phyloP scores from a whole-genome alignment of 2,797 vertebrate species.

The Apodemus agrarius region DNA sequence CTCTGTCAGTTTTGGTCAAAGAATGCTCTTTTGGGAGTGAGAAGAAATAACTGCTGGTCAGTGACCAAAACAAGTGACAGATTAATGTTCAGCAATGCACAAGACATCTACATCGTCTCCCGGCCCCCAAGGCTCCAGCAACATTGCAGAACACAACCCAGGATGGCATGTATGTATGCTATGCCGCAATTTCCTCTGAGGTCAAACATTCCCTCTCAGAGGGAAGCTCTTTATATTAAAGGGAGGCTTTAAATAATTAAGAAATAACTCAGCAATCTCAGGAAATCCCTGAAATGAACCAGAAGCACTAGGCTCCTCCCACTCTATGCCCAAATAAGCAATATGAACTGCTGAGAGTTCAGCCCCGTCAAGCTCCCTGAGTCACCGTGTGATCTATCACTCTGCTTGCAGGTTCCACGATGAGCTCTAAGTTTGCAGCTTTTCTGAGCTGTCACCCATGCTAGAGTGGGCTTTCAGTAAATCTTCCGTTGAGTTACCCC shows the following conservation, averaged over 20 bases:
- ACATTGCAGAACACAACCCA: neutral
- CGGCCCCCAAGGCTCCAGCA: neutral
- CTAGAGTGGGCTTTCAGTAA: neutral
- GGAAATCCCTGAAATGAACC: neutral
- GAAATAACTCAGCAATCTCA: neutral
- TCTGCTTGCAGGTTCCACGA: neutral
- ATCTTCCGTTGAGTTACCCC: neutral
- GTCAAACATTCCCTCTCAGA: neutral
- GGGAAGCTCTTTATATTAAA: too few relatives aligned
- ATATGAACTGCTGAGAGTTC: neutral
- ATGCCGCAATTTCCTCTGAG: neutral
- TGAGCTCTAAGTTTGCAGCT: neutral
- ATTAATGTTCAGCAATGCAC: neutral
- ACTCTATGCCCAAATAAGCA: neutral
- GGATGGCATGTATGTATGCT: neutral
- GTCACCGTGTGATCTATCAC: neutral
- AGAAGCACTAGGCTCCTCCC: neutral
- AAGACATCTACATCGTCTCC: neutral
- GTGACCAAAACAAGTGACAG: neutral
- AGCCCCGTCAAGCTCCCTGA: neutral
- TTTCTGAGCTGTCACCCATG: neutral
- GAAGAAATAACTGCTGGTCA: neutral
- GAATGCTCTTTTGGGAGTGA: neutral
- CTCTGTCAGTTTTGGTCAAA: neutral
- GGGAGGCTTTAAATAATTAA: neutral